Evolutionary conservation across 2,113 vertebrate species (phyloP).

Genomic region (Esox niger): DNA sequence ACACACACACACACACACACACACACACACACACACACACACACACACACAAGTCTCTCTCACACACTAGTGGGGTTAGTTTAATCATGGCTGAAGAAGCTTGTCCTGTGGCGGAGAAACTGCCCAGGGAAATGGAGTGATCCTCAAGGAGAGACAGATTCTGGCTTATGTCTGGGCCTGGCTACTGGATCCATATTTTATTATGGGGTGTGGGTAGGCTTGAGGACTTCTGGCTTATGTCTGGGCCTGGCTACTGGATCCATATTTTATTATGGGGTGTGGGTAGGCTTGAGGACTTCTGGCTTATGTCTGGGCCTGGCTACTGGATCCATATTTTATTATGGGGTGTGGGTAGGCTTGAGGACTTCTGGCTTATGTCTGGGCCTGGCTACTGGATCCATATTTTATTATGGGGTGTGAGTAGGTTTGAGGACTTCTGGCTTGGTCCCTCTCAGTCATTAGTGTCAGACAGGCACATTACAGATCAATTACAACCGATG

Average conservation of each 20-base stretch:
- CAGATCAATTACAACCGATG: too few relatives aligned
- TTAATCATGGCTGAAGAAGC: conserved; percentile 10
- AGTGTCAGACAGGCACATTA: too few relatives aligned
- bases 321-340: conserved; percentile 10
- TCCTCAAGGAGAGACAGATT: not conserved
- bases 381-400: conserved; percentile 2
- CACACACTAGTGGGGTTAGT: not conserved
- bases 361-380: conserved; percentile 5
- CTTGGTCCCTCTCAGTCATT: too few relatives aligned
- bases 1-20: not conserved
- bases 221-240: not conserved
- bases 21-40: not conserved
- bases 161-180: too few relatives aligned
- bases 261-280: too few relatives aligned
- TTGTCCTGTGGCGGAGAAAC: not conserved
- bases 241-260: too few relatives aligned
- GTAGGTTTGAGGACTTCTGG: too few relatives aligned
- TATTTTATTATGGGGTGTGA: not conserved
- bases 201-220: not conserved
- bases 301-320: conserved; percentile 14
- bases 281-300: too few relatives aligned
- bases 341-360: not conserved
- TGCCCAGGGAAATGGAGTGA: not conserved
- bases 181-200: too few relatives aligned
- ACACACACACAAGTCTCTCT: not conserved